These are phyloP conservation scores for Hydrolagus affinis DNA, from an alignment of 2,113 vertebrate genomes.

Conservation along the genomic window DNA sequence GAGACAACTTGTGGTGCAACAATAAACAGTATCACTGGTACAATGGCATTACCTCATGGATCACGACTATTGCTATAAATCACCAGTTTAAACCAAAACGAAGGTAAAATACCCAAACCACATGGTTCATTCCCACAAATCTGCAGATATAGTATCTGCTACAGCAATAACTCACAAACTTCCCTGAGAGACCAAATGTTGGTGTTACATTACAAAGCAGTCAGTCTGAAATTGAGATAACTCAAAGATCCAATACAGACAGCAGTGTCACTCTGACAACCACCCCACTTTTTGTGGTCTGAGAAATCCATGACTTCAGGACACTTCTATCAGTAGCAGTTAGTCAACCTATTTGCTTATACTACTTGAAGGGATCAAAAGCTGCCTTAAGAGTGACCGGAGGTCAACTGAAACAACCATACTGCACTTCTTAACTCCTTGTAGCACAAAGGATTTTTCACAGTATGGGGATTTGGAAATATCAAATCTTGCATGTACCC, in stretches of 20 bases:
- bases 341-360: too few relatives aligned
- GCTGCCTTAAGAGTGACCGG: too few relatives aligned
- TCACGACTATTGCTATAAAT: neutral
- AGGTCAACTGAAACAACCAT: too few relatives aligned
- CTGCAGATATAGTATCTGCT: neutral
- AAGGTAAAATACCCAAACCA: neutral
- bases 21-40: neutral
- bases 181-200: neutral
- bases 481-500: too few relatives aligned
- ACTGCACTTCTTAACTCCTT: too few relatives aligned
- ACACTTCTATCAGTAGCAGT: too few relatives aligned
- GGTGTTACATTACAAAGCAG: neutral
- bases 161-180: neutral
- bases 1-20: neutral
- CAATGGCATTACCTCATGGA: neutral
- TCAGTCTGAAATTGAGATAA: neutral
- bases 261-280: neutral
- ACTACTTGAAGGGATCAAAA: too few relatives aligned
- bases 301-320: too few relatives aligned
- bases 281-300: too few relatives aligned
- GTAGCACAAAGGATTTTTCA: too few relatives aligned
- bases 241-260: neutral
- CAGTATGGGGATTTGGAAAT: too few relatives aligned
- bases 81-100: neutral
- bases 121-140: neutral